Conservation (phyloP, 92 coral and sea anemone genomes). For the Pocillopora grandis region DNA sequence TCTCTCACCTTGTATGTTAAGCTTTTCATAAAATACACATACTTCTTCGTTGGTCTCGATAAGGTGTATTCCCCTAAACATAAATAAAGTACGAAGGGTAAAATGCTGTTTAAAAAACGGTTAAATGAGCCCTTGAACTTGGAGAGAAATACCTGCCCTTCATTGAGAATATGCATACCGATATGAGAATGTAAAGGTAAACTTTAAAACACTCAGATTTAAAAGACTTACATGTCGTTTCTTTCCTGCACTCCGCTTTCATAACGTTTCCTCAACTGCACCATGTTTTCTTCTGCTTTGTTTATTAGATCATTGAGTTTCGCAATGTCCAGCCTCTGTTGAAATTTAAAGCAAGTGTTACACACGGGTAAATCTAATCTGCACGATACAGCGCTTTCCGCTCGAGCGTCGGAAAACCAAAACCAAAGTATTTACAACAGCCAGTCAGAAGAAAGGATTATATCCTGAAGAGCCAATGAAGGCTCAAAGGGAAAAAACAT, state of each 20-base stretch:
- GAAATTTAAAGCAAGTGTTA: neutral
- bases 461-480: too few species aligned
- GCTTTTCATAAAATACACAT: slow-evolving; percentile 95
- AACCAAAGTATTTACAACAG: too few species aligned
- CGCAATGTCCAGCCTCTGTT: slow-evolving; percentile 93
- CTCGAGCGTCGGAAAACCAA: too few species aligned
- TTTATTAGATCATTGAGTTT: slow-evolving; percentile 93
- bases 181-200: too few species aligned
- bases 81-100: neutral
- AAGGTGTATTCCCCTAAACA: slow-evolving; percentile 85
- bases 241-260: slow-evolving; percentile 94
- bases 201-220: neutral
- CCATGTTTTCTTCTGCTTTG: slow-evolving; percentile 98
- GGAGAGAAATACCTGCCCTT: neutral
- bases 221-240: slow-evolving; percentile 85
- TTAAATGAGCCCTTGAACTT: neutral
- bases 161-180: too few species aligned
- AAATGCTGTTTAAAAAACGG: neutral
- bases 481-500: too few species aligned
- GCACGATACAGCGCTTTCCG: too few species aligned
- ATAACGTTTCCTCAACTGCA: slow-evolving; percentile 95
- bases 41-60: slow-evolving; percentile 99
- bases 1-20: slow-evolving; percentile 92
- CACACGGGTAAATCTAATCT: neutral
- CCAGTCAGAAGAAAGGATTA: too few species aligned